Conservation (phyloP, 92 coral and sea anemone genomes). For the Palythoa caribaeorum region DNA sequence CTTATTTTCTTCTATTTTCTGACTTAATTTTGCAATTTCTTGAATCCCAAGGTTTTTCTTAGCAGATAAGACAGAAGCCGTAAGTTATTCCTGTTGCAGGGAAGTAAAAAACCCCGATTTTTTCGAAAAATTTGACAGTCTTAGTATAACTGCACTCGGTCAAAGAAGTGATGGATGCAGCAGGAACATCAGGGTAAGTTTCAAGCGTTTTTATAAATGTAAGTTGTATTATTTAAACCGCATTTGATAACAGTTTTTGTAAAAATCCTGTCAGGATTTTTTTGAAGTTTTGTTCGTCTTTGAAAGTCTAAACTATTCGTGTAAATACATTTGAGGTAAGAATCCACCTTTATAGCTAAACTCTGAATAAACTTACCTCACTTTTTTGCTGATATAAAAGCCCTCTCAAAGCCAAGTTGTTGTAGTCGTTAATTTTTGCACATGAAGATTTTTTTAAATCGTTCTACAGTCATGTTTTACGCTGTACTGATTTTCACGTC, state of each 20-base stretch:
- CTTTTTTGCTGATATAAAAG: too few species aligned
- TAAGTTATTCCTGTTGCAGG: conserved; percentile 2
- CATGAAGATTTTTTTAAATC: conserved; percentile 20
- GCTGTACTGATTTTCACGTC: neutral
- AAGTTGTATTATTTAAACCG: conserved; percentile 8
- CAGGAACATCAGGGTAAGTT: conserved; percentile 27
- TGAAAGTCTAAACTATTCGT: conserved; percentile 38
- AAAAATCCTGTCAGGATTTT: too few species aligned
- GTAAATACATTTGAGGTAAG: conserved; percentile 38
- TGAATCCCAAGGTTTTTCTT: neutral
- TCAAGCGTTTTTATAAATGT: too few species aligned
- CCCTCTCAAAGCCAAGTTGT: conserved; percentile 5
- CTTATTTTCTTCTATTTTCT: neutral
- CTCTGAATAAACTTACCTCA: too few species aligned
- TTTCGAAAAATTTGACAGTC: neutral
- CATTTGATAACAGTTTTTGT: conserved; percentile 9
- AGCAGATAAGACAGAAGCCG: neutral
- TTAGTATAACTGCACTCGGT: conserved; percentile 10
- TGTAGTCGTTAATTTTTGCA: conserved; percentile 36
- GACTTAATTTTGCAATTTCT: neutral
- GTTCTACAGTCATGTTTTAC: conserved; percentile 21
- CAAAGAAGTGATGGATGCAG: conserved; percentile 37
- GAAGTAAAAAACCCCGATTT: conserved; percentile 5
- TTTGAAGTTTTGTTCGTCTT: conserved; percentile 37
- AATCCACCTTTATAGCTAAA: conserved; percentile 24